Base-by-base conservation (phyloP, 1,140 invertebrate species). In the Chrysomallon squamiferum region DNA sequence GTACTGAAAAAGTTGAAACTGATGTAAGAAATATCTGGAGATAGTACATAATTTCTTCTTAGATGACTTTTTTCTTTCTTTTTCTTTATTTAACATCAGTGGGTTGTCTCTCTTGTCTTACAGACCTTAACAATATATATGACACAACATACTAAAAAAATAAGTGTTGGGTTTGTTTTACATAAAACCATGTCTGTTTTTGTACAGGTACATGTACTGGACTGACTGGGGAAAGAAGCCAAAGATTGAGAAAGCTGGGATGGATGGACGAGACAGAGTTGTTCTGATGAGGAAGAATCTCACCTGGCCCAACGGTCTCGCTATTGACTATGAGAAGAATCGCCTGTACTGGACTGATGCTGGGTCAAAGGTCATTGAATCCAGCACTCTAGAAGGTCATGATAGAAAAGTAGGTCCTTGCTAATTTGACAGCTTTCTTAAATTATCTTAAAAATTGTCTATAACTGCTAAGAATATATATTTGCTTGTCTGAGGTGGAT, bases 201-300 rank as follows among this genome's bases (percentile, higher is more conserved):
- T 15, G 25, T 73, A 2, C 66, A 85, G 82, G 9, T 79, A 69
- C 90, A 87, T 98, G 50, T 98, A 97, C 87, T 98, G 97, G 97
- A 97, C 95, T 0, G 97, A 99, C 82, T 99, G 97, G 96, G 97
- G 97, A 45, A 95, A 97, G 79, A 94, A 96, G 85, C 95, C 98
- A 0, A 87, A 96, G 9, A 96, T 99, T 61, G 97, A 99, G 86
- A 88, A 95, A 69, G 92, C 97, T 9, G 95, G 95, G n/a, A 95
- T 99, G 93, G 97, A 99, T 80, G 97, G 97, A 1, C 72, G 68
- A 20, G 91, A 90, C 2, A 87, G 96, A 41, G 67, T 79, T 38
- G 76, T 85, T 9, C 80, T 91, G 27, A 82, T 91, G 6, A 83
- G 84, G 43, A 76, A 80, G 5, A 87, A 88, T 54, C 75, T 91